Percentiles rank a stretch among this genome's conserved stretches.
Conservation (phyloP, 2,797 vertebrate species). For the Vipera ursinii region DNA sequence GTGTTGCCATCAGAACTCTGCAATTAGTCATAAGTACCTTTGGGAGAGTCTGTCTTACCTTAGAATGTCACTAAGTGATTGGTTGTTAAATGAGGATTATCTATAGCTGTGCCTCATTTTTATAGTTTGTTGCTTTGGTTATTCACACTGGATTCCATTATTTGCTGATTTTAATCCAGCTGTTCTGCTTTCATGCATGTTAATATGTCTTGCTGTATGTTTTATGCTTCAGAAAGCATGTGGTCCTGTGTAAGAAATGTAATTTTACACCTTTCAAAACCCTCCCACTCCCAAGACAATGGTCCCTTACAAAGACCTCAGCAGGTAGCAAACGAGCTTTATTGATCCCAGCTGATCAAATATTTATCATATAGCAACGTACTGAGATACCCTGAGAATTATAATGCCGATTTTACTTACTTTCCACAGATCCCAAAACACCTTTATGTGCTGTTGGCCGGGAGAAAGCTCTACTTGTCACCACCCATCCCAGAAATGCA, state of each 20-base stretch:
- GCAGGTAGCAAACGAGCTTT: constrained; percentile 20
- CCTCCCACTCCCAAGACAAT: constrained; percentile 10
- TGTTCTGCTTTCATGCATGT: background rate
- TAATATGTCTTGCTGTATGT: background rate
- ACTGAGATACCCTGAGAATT: constrained; percentile 12
- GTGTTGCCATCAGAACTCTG: background rate
- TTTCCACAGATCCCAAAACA: constrained; percentile 29
- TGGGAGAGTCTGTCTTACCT: background rate
- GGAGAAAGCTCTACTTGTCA: background rate
- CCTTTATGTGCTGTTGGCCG: background rate
- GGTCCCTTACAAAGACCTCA: constrained; percentile 26
- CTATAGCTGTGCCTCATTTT: background rate
- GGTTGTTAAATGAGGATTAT: background rate
- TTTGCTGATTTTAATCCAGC: background rate
- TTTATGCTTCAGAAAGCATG: background rate
- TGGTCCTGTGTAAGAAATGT: background rate
- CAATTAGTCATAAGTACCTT: background rate
- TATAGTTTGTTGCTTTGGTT: background rate
- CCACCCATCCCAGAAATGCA: background rate
- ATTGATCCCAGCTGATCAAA: constrained; percentile 13
- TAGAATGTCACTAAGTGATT: background rate
- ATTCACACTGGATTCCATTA: background rate
- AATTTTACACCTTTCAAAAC: background rate
- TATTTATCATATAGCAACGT: constrained; percentile 23
- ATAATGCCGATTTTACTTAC: constrained; percentile 10